Percentiles rank a stretch among this genome's conserved stretches.
These are phyloP conservation scores for Harpegnathos saltator DNA, from an alignment of 1,140 invertebrate genomes.

Conservation along the genomic window DNA sequence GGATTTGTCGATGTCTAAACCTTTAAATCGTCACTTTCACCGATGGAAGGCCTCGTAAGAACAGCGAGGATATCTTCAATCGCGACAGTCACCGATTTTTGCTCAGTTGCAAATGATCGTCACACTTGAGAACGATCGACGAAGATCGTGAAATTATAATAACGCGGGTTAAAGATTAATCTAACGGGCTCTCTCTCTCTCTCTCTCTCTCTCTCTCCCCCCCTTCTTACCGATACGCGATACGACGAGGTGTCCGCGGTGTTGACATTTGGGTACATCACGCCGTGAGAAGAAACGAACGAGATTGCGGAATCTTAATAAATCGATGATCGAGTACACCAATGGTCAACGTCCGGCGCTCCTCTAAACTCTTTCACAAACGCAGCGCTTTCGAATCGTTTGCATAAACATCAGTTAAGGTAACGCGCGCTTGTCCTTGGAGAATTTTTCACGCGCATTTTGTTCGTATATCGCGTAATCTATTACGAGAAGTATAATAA, in stretches of 20 bases:
- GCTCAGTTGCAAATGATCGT: too few relatives aligned
- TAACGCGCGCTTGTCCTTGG: neutral
- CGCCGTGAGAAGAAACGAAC: neutral
- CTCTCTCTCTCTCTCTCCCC: too few relatives aligned
- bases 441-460: constrained; percentile 26
- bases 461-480: neutral
- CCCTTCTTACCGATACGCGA: too few relatives aligned
- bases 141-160: too few relatives aligned
- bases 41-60: too few relatives aligned
- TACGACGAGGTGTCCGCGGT: neutral
- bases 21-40: too few relatives aligned
- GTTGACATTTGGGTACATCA: constrained; percentile 14
- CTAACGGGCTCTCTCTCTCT: too few relatives aligned
- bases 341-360: constrained; percentile 23
- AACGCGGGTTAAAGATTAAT: too few relatives aligned
- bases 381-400: constrained; percentile 1
- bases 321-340: constrained; percentile 34
- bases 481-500: constrained; percentile 18
- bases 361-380: constrained; percentile 29
- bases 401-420: constrained; percentile 11
- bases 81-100: too few relatives aligned
- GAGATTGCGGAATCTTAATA: constrained; percentile 34
- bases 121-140: too few relatives aligned
- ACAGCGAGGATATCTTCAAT: too few relatives aligned
- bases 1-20: too few relatives aligned